Conservation (phyloP, 1,140 invertebrate genomes). For the Neodiprion virginianus region DNA sequence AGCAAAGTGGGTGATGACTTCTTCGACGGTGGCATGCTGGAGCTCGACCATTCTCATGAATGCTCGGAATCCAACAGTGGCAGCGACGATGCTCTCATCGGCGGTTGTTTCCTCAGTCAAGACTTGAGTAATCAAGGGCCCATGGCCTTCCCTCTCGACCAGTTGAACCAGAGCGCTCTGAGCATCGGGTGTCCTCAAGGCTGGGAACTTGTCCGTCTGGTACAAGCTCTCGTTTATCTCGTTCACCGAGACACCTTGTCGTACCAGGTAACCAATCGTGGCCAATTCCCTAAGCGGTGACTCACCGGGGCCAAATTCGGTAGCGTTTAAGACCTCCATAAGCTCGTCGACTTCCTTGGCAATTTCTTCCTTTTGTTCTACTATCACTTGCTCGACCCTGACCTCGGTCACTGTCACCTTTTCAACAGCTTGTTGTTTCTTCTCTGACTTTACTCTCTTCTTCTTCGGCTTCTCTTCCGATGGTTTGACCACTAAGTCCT, state of each 20-base stretch:
- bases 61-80: conserved; percentile 81
- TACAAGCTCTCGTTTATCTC: conserved; percentile 78
- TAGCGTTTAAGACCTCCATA: conserved; percentile 74
- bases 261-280: conserved; percentile 78
- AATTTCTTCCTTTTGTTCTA: conserved; percentile 67
- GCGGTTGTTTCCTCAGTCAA: conserved; percentile 78
- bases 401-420: conserved; percentile 56
- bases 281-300: conserved; percentile 79
- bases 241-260: conserved; percentile 75
- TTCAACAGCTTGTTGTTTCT: conserved; percentile 54
- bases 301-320: conserved; percentile 81
- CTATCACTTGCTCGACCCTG: conserved; percentile 62
- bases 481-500: conserved; percentile 47
- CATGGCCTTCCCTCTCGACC: conserved; percentile 81
- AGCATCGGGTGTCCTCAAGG: conserved; percentile 76
- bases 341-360: conserved; percentile 77
- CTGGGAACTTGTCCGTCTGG: conserved; percentile 78
- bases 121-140: conserved; percentile 79
- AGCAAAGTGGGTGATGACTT: conserved; percentile 80
- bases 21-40: conserved; percentile 80
- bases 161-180: conserved; percentile 83
- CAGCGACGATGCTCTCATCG: conserved; percentile 75
- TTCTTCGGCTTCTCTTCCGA: conserved; percentile 46
- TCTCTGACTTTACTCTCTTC: conserved; percentile 45
- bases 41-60: conserved; percentile 85